A percentile compares a stretch with the other conserved stretches of the same genome.
Evolutionary conservation across 2,113 vertebrate species (phyloP).

Genomic region (Thryonomys swinderianus): DNA sequence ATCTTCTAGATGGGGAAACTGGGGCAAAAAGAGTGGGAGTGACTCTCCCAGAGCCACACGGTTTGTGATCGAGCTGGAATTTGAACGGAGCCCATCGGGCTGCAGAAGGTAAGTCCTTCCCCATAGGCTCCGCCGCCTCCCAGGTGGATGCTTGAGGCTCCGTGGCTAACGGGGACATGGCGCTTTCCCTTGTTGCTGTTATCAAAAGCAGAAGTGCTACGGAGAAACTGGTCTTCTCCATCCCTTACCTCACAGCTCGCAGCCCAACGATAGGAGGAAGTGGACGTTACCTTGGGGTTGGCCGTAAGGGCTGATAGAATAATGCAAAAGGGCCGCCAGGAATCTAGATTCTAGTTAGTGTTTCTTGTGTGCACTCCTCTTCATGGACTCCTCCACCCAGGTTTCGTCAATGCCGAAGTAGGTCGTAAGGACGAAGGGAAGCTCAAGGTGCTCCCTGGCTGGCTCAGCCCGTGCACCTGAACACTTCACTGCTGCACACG

Average conservation of each 20-base stretch:
- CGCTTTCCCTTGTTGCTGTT: neutral
- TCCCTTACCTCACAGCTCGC: neutral
- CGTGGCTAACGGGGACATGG: neutral
- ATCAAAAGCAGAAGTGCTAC: conserved; percentile 22
- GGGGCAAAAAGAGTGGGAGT: neutral
- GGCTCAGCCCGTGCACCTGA: neutral
- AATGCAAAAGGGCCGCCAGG: neutral
- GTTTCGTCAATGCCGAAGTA: neutral
- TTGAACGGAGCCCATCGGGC: neutral
- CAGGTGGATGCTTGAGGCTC: neutral
- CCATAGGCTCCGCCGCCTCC: neutral
- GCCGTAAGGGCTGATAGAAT: neutral
- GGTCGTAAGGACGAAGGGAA: neutral
- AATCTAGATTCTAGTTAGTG: neutral
- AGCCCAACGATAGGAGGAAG: conserved; percentile 18
- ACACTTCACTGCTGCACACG: neutral
- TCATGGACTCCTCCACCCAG: neutral
- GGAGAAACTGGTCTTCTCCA: neutral
- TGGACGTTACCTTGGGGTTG: neutral
- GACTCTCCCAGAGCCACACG: neutral
- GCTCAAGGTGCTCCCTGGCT: neutral
- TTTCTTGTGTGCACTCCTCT: neutral
- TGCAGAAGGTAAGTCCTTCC: conserved; percentile 4
- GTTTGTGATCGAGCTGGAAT: neutral
- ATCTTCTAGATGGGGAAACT: conserved; percentile 33